Base-by-base conservation (phyloP, 2,888 invertebrate species). In the Eristalis intricaria region DNA sequence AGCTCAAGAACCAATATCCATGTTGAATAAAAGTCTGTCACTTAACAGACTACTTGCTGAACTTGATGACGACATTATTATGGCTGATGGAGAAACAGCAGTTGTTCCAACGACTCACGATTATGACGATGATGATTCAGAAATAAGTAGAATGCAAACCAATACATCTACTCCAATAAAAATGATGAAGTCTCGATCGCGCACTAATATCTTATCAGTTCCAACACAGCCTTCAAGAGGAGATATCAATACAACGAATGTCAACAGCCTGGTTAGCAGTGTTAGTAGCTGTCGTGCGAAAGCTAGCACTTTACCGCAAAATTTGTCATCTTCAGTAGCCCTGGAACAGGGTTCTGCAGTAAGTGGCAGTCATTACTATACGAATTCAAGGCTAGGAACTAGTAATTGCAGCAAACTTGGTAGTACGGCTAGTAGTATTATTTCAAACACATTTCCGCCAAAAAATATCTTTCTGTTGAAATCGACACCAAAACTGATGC, bases 241-340 rank as follows among this genome's bases (percentile, higher is more conserved):
- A 43, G 80, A 83, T 29, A 89, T 85, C 23, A 89, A 89, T 4
- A 89, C 78, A 19, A 89, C 89, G 26, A 89, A 88, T 40, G 89
- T 89, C 58, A 90, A 89, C 35, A 83, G 85, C 66, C 73, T 83
- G 63, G 84, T 80, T 61, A 75, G 68, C 89, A 89, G 83, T 90
- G 93, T 89, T 92, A 26, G 94, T 93, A 89, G 80, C 60, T 89
- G 92, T 70, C 91, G 91, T 87, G 94, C 94, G 89, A 95, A 95
- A 92, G 94, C 95, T 1, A 95, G 95, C 92, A 95, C 95, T 0
- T 91, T 95, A 81, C 95, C 95, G 64, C 95, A 95, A 92, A 95
- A 95, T 92, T 92, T 95, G 85, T 92, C 93, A 65, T 91, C 92
- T 50, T 91, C 92, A 89, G 90, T 91, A 83, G 91, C 89, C 73